Base-by-base conservation (phyloP, 2,888 invertebrate genomes). In the Ophioninae sp. region DNA sequence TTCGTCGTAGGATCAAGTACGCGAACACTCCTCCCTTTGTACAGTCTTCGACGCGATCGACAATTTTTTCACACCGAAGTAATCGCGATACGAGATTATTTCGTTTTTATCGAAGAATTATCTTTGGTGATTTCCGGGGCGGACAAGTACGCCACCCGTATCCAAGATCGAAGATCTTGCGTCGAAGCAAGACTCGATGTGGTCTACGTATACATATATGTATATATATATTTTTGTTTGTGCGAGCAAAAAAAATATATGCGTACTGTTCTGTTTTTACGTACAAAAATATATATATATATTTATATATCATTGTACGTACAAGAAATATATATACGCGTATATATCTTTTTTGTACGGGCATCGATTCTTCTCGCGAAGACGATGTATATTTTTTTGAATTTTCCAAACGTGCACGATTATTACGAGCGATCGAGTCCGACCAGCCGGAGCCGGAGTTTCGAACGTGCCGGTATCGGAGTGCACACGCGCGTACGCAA, bases 31-130 rank as follows among this genome's bases (percentile, higher is more conserved):
- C 72, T 74, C 79, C 86, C 81, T 79, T 77, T 87, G 50, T 50
- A 82, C 75, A 79, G 83, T 81, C 81, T 83, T 81, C 77, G 70
- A 82, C 62, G 75, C 81, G 84, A 86, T 75, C 65, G 81, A 85
- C 84, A 83, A 85, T 67, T 83, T 81, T 78, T 57, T 23, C 6
- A 80, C 56, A 69, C n/a, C 17, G 41, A 61, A 56, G 61, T 37
- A 61, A 67, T 76, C 41, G 65, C 50, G 44, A 57, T 20, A 44
- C 44, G 20, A 6, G 20, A 59, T 62, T n/a, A 69, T 59, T 62
- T 23, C 7, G 6, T n/a, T 39, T n/a, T 39, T 30, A 39, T 62
- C 50, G 23, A 20, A 64, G 21, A 30, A 41, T 39, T 17, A 61
- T 59, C 41, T 13, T 20, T 21, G 7, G 21, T 59, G 10, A 59